Conservation (phyloP, 2,113 vertebrate genomes). For the Dicaeum eximium region DNA sequence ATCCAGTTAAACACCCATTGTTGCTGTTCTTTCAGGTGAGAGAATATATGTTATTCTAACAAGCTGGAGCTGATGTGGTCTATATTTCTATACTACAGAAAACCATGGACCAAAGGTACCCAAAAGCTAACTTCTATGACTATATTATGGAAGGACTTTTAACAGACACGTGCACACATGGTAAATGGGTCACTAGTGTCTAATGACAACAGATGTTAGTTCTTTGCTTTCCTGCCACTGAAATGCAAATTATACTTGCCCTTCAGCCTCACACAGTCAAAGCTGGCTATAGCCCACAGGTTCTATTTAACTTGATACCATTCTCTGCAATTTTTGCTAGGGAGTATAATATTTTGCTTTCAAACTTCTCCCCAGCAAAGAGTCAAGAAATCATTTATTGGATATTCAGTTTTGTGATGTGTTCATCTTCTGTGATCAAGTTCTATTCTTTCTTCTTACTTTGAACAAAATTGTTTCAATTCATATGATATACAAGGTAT, state of each 20-base stretch:
- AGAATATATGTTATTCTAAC: neutral
- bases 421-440: conserved; percentile 32
- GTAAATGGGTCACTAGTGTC: neutral
- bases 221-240: neutral
- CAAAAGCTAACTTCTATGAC: neutral
- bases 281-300: neutral
- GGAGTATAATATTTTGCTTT: conserved; percentile 16
- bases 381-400: conserved; percentile 12
- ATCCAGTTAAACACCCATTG: neutral
- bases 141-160: neutral
- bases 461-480: conserved; percentile 20
- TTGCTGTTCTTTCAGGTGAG: neutral
- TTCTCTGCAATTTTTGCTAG: conserved; percentile 9
- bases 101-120: neutral
- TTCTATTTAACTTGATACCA: neutral
- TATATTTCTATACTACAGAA: neutral
- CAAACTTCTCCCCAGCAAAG: conserved; percentile 7
- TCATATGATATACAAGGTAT: neutral
- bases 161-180: rapidly evolving
- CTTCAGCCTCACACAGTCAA: neutral
- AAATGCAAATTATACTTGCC: neutral
- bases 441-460: neutral
- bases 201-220: neutral
- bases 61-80: neutral
- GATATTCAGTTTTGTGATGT: neutral